Evolutionary conservation across 2,113 vertebrate genomes (phyloP).

Genomic region (Callaeas wilsoni): DNA sequence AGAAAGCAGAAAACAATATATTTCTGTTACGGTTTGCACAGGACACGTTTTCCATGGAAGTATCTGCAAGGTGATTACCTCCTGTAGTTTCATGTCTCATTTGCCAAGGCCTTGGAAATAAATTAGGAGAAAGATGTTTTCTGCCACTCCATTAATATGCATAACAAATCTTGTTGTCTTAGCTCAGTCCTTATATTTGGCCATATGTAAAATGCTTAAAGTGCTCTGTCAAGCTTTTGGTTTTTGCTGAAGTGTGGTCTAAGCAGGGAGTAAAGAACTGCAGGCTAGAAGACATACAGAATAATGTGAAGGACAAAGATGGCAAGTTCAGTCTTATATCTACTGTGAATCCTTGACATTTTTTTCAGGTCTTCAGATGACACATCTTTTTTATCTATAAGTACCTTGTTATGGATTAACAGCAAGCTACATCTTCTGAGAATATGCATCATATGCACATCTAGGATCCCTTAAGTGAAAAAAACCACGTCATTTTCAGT

Average conservation of each 20-base stretch:
- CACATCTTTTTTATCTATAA: background rate
- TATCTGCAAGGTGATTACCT: background rate
- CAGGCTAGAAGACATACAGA: background rate
- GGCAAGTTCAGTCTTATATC: background rate
- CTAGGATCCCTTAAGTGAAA: background rate
- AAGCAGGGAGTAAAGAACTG: background rate
- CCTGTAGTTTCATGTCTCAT: background rate
- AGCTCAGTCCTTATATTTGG: background rate
- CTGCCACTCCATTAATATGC: background rate
- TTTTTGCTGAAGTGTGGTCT: background rate
- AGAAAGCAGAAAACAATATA: background rate
- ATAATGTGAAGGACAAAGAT: background rate
- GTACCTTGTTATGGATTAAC: background rate
- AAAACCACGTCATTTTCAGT: background rate
- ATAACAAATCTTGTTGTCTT: background rate
- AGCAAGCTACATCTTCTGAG: background rate
- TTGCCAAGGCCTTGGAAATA: slow-evolving; percentile 4
- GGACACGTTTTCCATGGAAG: background rate
- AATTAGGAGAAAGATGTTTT: background rate
- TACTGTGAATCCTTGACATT: background rate
- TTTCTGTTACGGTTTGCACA: background rate
- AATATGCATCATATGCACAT: background rate
- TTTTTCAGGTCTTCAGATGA: background rate
- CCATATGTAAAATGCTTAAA: background rate
- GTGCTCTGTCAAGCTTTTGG: background rate